Conservation (phyloP, 1,140 invertebrate species). For the Lucilia sericata region DNA sequence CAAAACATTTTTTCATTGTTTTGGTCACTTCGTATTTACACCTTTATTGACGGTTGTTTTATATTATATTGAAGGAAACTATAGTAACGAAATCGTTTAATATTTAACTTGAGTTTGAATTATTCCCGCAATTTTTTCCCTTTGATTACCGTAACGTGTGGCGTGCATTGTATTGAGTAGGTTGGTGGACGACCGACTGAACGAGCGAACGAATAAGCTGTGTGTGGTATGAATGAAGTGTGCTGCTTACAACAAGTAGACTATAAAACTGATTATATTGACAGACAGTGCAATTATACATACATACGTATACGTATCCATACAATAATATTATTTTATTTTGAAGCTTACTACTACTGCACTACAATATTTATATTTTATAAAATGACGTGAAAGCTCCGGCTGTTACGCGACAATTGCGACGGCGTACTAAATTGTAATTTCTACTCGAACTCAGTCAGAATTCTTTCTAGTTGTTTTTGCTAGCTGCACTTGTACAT, state of each 20-base stretch:
- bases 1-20: not conserved
- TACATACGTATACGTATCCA: not conserved
- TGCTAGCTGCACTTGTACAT: not conserved
- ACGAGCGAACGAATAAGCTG: not conserved
- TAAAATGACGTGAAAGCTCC: not conserved
- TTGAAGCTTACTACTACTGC: too few relatives aligned
- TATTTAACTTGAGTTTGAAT: not conserved
- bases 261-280: constrained; percentile 9
- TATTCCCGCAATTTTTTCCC: not conserved
- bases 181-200: too few relatives aligned
- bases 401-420: constrained; percentile 8
- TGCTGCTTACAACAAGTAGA: not conserved
- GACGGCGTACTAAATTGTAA: not conserved
- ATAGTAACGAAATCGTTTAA: not conserved
- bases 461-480: not conserved
- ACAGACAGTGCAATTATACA: not conserved
- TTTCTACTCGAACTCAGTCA: not conserved
- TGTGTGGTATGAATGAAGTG: too few relatives aligned
- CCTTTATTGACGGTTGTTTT: not conserved
- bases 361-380: too few relatives aligned
- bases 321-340: too few relatives aligned
- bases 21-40: not conserved
- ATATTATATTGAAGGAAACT: not conserved
- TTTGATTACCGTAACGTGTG: too few relatives aligned
- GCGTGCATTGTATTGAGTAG: too few relatives aligned